Evolutionary conservation across 2,797 vertebrate genomes (phyloP).

Genomic region (Pempheris klunzingeri): DNA sequence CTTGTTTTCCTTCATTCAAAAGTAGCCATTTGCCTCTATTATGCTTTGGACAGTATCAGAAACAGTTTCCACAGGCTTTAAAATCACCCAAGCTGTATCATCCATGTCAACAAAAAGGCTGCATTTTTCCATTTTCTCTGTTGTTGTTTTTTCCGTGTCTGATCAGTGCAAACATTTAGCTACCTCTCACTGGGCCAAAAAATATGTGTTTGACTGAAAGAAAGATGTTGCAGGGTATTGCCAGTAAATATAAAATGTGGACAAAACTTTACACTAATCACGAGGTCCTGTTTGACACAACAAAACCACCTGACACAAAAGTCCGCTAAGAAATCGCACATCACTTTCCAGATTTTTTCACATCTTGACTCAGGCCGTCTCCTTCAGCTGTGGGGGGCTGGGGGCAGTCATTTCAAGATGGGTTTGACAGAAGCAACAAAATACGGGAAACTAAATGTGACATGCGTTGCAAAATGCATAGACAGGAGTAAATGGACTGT

Average conservation of each 20-base stretch:
- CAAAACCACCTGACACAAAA: conserved; percentile 15
- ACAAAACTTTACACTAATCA: conserved; percentile 33
- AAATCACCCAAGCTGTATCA: neutral
- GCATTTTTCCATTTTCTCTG: conserved; percentile 9
- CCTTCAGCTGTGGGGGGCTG: conserved; percentile 1
- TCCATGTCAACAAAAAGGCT: conserved; percentile 14
- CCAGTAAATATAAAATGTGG: conserved; percentile 25
- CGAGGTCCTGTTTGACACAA: conserved; percentile 30
- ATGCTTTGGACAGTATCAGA: conserved; percentile 15
- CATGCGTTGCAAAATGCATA: conserved; percentile 57
- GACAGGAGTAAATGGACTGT: conserved; percentile 54
- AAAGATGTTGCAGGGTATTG: conserved; percentile 33
- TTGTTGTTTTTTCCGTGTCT: conserved; percentile 11
- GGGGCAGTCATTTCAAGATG: conserved; percentile 27
- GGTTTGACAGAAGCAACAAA: conserved; percentile 47
- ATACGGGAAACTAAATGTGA: conserved; percentile 50
- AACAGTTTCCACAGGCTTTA: conserved; percentile 9
- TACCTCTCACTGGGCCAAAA: conserved; percentile 8
- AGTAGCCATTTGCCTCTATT: conserved; percentile 14
- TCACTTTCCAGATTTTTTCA: conserved; percentile 47
- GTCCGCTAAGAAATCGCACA: conserved; percentile 31
- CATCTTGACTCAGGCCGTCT: conserved; percentile 38
- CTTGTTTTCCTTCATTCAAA: conserved; percentile 40
- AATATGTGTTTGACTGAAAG: conserved; percentile 24
- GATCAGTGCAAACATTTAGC: conserved; percentile 9